A percentile compares a stretch with the other conserved stretches of the same genome.
phyloP scores from a whole-genome alignment of 2,113 vertebrate genomes.

The Isurus oxyrinchus region DNA sequence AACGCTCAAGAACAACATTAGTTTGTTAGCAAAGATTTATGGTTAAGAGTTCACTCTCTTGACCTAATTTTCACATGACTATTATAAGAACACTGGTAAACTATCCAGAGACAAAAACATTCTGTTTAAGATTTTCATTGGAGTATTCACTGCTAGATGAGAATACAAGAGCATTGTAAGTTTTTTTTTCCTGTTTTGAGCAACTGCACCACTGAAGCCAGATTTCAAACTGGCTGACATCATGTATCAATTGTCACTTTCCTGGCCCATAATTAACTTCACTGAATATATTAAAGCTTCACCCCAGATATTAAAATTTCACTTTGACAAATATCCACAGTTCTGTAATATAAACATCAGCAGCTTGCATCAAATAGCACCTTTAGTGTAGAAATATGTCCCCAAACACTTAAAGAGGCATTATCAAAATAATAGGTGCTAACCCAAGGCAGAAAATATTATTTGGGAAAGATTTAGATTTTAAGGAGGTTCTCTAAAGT shows the following conservation, averaged over 20 bases:
- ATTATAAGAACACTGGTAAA: not conserved
- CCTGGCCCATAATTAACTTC: not conserved
- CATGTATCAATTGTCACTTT: not conserved
- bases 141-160: not conserved
- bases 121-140: not conserved
- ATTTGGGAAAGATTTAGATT: not conserved
- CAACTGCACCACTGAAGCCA: not conserved
- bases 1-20: not conserved
- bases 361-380: not conserved
- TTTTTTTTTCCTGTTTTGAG: not conserved
- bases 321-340: not conserved
- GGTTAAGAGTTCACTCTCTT: too few relatives aligned
- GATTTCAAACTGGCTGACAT: not conserved
- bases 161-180: not conserved
- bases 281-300: not conserved
- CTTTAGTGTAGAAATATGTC: not conserved
- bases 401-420: not conserved
- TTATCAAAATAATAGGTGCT: not conserved
- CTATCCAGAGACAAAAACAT: not conserved
- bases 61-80: constrained; percentile 14
- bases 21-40: not conserved
- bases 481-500: not conserved
- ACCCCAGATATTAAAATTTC: not conserved
- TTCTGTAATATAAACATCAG: not conserved
- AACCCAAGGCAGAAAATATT: not conserved